Percentiles rank a stretch among this genome's conserved stretches.
Evolutionary conservation across 2,888 invertebrate species (phyloP).

Genomic region (Melitaea athalia): DNA sequence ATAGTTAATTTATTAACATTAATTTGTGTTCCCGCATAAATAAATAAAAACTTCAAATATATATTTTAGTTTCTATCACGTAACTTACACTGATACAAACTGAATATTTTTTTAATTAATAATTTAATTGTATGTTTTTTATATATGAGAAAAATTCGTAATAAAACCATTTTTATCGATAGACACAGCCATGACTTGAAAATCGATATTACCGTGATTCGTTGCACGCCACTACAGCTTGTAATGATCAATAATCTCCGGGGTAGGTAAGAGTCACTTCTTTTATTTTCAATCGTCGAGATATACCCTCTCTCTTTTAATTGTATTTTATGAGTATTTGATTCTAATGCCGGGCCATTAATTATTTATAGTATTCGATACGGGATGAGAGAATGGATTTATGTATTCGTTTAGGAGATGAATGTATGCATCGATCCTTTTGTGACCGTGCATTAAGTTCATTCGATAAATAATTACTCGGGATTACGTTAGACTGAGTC

Average conservation of each 20-base stretch:
- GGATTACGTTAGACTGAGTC: slow-evolving; percentile 34
- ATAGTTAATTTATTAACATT: slow-evolving; percentile 24
- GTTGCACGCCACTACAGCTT: slow-evolving; percentile 73
- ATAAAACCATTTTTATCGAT: slow-evolving; percentile 25
- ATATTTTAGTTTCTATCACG: no score
- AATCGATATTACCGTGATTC: slow-evolving; percentile 75
- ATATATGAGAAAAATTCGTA: neutral
- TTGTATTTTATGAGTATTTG: slow-evolving; percentile 83
- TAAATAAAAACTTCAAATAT: neutral
- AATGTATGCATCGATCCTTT: slow-evolving; percentile 56
- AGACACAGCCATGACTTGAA: slow-evolving; percentile 55
- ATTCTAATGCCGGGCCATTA: slow-evolving; percentile 81
- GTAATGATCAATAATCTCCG: slow-evolving; percentile 80
- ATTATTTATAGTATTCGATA: slow-evolving; percentile 81
- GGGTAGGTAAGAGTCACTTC: slow-evolving; percentile 74
- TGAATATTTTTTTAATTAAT: neutral
- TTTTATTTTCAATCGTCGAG: slow-evolving; percentile 75
- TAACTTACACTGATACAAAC: neutral
- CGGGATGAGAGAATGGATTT: slow-evolving; percentile 75
- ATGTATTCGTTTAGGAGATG: slow-evolving; percentile 62
- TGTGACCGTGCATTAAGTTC: slow-evolving; percentile 44
- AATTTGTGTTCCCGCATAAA: slow-evolving; percentile 9
- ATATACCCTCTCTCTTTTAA: slow-evolving; percentile 79
- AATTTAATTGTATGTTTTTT: no score
- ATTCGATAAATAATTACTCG: slow-evolving; percentile 36